Base-by-base conservation (phyloP, 2,113 vertebrate genomes). In the Colius striatus region DNA sequence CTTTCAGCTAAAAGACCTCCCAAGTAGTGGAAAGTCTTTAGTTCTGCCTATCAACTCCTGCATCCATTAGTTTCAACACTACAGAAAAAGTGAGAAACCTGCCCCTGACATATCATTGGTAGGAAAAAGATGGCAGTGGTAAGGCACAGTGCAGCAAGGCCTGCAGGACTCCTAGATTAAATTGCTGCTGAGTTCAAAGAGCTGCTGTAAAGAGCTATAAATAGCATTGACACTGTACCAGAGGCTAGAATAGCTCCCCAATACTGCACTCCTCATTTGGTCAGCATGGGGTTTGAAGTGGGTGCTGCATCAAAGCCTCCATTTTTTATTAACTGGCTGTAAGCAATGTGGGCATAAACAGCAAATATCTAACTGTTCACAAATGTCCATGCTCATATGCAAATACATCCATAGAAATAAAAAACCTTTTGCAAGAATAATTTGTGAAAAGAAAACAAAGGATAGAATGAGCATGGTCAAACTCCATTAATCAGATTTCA, bases 181-280 rank as follows among this genome's bases (percentile, higher is more conserved):
- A 89, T 71, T 76, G 73, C 91, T 77, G 29, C 27, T 78, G 73
- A 92, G 68, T 88, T 96, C 92, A 94, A 62, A 57, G 83, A 53
- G 73, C n/a, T 90, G 85, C 53, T 89, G 83, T 86, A 93, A 93
- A 81, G 73, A 72, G 51, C 89, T 93, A 93, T 88, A 93, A 86
- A 89, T 95, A 93, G 73, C 83, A 67, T 0, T 76, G 89, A 94
- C 83, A 80, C 68, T 78, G 29, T 66, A 67, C 54, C 55, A 63
- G 73, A 41, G 63, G 19, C 80, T 92, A 68, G 72, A 81, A 80
- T 41, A 34, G 43, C 43, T 83, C 63, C 43, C 67, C 66, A 51
- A 17, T 67, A 58, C 51, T 32, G 30, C 18, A 1, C 67, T 94
- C 86, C 75, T 86, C 86, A 26, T 74, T 86, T 77, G 89, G 76